Conservation (phyloP, 2,113 vertebrate species). For the Prietella phreatophila region DNA sequence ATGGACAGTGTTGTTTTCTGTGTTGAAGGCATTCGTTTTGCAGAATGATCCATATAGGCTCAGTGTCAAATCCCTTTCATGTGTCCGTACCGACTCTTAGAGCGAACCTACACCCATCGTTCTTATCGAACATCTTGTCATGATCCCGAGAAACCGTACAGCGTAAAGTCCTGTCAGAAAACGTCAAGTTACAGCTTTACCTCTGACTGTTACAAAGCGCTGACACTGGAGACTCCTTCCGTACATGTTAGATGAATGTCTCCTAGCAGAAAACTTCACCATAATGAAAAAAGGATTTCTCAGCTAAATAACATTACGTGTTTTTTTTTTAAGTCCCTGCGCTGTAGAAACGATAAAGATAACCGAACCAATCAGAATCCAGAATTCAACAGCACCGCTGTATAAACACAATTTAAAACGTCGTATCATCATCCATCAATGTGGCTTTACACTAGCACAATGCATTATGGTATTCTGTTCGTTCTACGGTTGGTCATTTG, state of each 20-base stretch:
- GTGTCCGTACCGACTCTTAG: background rate
- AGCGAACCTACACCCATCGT: background rate
- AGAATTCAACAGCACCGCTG: background rate
- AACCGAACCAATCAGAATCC: background rate
- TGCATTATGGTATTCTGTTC: background rate
- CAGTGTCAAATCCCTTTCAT: background rate
- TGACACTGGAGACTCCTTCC: constrained; percentile 2
- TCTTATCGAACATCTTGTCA: background rate
- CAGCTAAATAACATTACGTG: background rate
- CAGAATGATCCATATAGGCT: background rate
- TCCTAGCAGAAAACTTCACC: background rate
- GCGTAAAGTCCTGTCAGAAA: background rate
- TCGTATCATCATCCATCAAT: background rate
- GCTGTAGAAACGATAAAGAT: background rate
- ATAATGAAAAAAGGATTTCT: background rate
- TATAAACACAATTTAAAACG: background rate
- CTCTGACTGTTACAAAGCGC: background rate
- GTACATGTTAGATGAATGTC: background rate
- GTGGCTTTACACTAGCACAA: background rate
- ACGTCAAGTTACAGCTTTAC: background rate
- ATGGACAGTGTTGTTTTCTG: background rate
- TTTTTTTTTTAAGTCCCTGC: background rate
- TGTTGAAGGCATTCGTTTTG: background rate
- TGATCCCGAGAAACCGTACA: background rate
- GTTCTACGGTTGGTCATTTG: background rate